These are phyloP conservation scores for Cygnus olor DNA, from an alignment of 2,797 vertebrate species.

Conservation along the genomic window DNA sequence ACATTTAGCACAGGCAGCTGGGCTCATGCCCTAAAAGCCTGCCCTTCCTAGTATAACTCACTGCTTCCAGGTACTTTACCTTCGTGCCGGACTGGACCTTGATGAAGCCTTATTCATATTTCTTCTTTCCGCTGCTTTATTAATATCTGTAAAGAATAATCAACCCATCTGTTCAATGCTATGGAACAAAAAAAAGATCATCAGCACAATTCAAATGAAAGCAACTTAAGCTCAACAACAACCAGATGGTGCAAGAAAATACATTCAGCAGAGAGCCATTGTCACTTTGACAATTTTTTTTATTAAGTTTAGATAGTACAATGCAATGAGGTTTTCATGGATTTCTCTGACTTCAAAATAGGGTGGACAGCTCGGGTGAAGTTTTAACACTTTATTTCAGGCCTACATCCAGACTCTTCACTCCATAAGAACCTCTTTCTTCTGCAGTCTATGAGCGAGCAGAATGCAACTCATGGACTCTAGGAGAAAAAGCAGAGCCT, in stretches of 20 bases:
- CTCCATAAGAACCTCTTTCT: conserved; percentile 64
- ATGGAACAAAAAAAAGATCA: conserved; percentile 82
- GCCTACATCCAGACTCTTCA: conserved; percentile 56
- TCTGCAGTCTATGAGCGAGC: conserved; percentile 53
- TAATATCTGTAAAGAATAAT: conserved; percentile 99
- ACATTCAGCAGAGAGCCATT: conserved; percentile 77
- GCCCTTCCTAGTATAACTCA: conserved; percentile 78
- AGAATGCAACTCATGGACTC: conserved; percentile 62
- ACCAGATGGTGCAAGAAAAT: conserved; percentile 76
- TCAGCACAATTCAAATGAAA: conserved; percentile 83
- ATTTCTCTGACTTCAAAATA: conserved; percentile 57
- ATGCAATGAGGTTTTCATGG: conserved; percentile 12
- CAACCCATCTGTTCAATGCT: conserved; percentile 99
- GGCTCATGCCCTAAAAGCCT: conserved; percentile 75
- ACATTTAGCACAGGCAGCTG: conserved; percentile 71
- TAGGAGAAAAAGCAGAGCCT: conserved; percentile 69
- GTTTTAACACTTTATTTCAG: conserved; percentile 36
- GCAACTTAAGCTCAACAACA: conserved; percentile 77
- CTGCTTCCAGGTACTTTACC: conserved; percentile 93
- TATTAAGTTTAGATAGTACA: conserved; percentile 75
- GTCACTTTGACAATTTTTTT: conserved; percentile 75
- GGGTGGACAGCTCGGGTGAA: neutral
- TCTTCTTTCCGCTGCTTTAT: conserved; percentile 99
- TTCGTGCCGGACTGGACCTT: conserved; percentile 98
- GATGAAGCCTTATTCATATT: conserved; percentile 93